phyloP scores from a whole-genome alignment of 2,113 vertebrate genomes.

The Burhinus oedicnemus region DNA sequence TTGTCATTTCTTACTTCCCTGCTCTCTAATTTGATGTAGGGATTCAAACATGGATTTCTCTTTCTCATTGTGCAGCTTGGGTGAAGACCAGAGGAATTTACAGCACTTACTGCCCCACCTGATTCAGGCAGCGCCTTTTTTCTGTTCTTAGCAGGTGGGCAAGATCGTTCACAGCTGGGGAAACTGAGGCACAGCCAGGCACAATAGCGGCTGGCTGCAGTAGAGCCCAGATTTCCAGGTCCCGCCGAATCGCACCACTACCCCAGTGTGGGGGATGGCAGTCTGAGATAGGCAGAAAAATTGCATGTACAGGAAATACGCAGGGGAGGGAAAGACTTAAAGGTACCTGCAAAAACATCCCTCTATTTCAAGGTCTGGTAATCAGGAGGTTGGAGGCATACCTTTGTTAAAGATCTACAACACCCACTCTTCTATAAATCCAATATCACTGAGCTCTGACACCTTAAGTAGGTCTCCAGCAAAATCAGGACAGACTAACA shows the following conservation, averaged over 20 bases:
- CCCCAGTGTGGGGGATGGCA: accelerated
- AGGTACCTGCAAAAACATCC: neutral
- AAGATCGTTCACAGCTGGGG: neutral
- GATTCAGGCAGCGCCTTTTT: neutral
- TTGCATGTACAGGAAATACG: neutral
- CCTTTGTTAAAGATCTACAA: neutral
- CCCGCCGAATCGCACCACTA: accelerated
- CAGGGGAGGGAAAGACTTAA: accelerated
- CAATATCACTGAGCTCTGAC: neutral
- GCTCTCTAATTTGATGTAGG: accelerated
- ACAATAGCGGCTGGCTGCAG: accelerated
- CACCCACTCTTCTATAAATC: neutral
- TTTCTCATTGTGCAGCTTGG: neutral
- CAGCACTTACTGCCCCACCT: neutral
- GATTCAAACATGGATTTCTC: neutral
- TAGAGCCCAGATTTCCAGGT: neutral
- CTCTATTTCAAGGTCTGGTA: neutral
- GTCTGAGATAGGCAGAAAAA: neutral
- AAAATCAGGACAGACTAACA: neutral
- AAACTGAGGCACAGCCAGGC: neutral
- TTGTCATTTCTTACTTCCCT: neutral
- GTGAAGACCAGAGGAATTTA: neutral
- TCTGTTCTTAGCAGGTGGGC: neutral
- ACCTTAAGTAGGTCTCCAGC: neutral
- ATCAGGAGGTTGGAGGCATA: neutral